Conservation (phyloP, 2,113 vertebrate genomes). For the Entelurus aequoreus region DNA sequence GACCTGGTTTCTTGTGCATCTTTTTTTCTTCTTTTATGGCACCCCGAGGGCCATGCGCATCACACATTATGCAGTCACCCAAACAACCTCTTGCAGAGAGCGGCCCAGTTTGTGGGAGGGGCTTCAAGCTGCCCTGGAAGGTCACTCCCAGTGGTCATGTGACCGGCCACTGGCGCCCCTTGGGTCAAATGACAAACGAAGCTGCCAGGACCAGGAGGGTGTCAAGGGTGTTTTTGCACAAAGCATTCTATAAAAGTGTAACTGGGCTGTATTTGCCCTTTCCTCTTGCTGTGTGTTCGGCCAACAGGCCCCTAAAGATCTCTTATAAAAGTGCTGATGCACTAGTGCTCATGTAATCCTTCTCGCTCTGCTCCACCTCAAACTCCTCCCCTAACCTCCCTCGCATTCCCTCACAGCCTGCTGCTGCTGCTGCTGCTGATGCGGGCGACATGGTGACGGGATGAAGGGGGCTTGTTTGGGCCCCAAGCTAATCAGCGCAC, state of each 20-base stretch:
- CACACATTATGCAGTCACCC: slow-evolving; percentile 49
- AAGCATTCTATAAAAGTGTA: slow-evolving; percentile 80
- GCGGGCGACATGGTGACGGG: slow-evolving; percentile 54
- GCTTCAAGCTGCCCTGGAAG: slow-evolving; percentile 66
- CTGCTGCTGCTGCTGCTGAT: slow-evolving; percentile 45
- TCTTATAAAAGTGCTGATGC: slow-evolving; percentile 76
- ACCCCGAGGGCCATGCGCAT: slow-evolving; percentile 40
- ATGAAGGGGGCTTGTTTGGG: slow-evolving; percentile 60
- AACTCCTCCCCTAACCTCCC: slow-evolving; percentile 22
- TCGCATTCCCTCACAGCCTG: slow-evolving; percentile 54
- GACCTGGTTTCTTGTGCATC: slow-evolving; percentile 30
- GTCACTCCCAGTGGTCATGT: slow-evolving; percentile 69
- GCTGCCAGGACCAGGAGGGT: slow-evolving; percentile 72
- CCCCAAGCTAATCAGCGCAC: slow-evolving; percentile 77
- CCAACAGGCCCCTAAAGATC: slow-evolving; percentile 77
- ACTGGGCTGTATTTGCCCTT: slow-evolving; percentile 75
- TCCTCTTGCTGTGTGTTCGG: slow-evolving; percentile 65
- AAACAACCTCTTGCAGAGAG: slow-evolving; percentile 56
- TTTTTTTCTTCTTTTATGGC: slow-evolving; percentile 7
- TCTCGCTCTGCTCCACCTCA: slow-evolving; percentile 46
- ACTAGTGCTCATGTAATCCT: slow-evolving; percentile 61
- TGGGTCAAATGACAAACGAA: slow-evolving; percentile 75
- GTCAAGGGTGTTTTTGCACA: slow-evolving; percentile 79
- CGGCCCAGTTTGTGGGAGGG: slow-evolving; percentile 49
- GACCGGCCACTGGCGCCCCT: slow-evolving; percentile 62